Evolutionary conservation across 2,888 invertebrate genomes (phyloP).

Genomic region (Sicus ferrugineus): DNA sequence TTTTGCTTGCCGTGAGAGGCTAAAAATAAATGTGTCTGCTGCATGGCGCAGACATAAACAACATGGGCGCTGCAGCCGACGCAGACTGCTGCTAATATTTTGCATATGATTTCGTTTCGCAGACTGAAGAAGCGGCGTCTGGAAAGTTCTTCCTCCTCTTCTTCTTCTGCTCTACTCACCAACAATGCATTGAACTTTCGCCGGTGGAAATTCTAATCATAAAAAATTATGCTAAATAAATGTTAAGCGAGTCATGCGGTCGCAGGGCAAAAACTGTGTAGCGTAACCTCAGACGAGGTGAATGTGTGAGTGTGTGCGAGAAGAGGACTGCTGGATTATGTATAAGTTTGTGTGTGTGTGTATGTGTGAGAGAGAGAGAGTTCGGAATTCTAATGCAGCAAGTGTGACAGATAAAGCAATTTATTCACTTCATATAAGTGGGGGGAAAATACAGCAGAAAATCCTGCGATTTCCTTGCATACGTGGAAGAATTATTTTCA

Average conservation of each 20-base stretch:
- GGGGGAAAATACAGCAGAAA: too few relatives aligned
- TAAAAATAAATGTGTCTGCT: slow-evolving; percentile 14
- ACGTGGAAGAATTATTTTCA: background rate
- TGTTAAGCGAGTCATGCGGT: slow-evolving; percentile 4
- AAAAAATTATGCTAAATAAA: slow-evolving; percentile 31
- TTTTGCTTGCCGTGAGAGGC: background rate
- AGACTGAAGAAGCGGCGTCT: slow-evolving; percentile 1
- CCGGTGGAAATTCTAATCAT: slow-evolving; percentile 18
- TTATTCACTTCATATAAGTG: too few relatives aligned
- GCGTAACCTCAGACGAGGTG: background rate
- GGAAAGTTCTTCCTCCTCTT: slow-evolving; percentile 12
- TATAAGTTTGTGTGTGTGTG: background rate
- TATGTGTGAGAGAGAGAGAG: background rate
- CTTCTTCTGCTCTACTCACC: background rate
- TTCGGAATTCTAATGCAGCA: background rate
- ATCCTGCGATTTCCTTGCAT: background rate
- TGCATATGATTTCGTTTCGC: slow-evolving; percentile 22
- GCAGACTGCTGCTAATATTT: slow-evolving; percentile 6
- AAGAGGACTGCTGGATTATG: background rate
- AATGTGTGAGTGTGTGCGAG: background rate
- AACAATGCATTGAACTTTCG: slow-evolving; percentile 23
- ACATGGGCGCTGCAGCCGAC: background rate
- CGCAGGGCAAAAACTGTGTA: too few relatives aligned
- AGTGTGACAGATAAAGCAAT: background rate
- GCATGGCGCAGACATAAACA: background rate